Evolutionary conservation across 2,888 invertebrate genomes (phyloP), one percentile per base, ranked within the genome.

Genomic region (Drosophila fulvimacula): DNA sequence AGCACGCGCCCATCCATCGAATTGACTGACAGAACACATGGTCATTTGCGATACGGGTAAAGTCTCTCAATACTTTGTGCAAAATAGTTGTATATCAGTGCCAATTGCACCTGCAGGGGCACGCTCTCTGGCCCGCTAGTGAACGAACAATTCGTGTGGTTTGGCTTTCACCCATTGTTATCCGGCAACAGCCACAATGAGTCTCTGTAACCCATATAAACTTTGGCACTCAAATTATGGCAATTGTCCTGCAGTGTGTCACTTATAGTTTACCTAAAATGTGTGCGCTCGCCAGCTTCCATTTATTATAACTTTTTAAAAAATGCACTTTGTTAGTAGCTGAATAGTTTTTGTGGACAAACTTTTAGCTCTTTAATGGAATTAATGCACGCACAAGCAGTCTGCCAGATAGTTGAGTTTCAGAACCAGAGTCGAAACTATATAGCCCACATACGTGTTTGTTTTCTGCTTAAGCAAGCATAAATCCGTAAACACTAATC

Each of bases 401-500:
- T 19, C 51, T 21, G 44, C 19, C 27, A 42, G 32, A 57, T 32
- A 36, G 41, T 21, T 36, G 34, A 30, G 27, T 39, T 13, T 39
- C 41, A 15, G n/a, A 60, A 46, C 34, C 60, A 44, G 49, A 30
- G 27, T 30, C 27, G 34, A 32, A 44, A 32, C 42, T 60, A 21
- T 48, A 69, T 52, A 19, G 17, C 17, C 34, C 53, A 44, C 11
- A 15, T 32, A 57, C 65, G 69, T 61, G 62, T 77, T 73, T 58
- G 71, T 87, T 88, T 89, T 89, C 73, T 75, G 88, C 90, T 89
- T 79, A 82, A 66, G 89, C 83, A 73, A 89, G 88, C 88, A 76
- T 75, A 90, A 88, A 90, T 89, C 90, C 90, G 89, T 82, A 83
- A 82, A 81, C 89, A 90, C 59, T 72, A 77, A 75, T 67, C 69